Evolutionary conservation across 2,113 vertebrate species (phyloP).

Genomic region (Eurypyga helias): DNA sequence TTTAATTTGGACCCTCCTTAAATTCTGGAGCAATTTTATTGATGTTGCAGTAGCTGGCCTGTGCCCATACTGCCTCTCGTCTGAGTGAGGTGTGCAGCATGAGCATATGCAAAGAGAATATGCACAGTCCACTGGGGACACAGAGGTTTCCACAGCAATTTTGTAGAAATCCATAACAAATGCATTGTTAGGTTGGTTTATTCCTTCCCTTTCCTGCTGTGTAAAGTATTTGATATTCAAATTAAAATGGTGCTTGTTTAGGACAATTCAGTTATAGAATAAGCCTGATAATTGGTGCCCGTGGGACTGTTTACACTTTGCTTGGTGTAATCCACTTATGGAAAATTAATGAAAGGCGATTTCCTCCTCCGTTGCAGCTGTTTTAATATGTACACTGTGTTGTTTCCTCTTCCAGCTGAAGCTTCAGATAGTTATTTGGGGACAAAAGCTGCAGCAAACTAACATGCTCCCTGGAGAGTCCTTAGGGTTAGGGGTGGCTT

Average conservation of each 20-base stretch:
- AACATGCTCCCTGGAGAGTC: not conserved
- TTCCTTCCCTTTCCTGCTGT: slow-evolving; percentile 43
- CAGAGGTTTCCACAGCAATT: slow-evolving; percentile 18
- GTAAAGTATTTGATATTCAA: slow-evolving; percentile 67
- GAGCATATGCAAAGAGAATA: not conserved
- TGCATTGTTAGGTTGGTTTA: slow-evolving; percentile 31
- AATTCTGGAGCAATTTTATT: not conserved
- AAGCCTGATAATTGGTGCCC: slow-evolving; percentile 65
- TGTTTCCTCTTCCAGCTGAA: slow-evolving; percentile 26
- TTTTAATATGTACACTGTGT: not conserved
- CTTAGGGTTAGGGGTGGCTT: not conserved
- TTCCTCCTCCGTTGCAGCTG: slow-evolving; percentile 41
- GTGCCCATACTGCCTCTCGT: not conserved
- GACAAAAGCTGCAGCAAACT: not conserved
- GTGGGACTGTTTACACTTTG: slow-evolving; percentile 69
- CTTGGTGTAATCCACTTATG: slow-evolving; percentile 69
- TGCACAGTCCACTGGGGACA: not conserved
- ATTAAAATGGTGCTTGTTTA: slow-evolving; percentile 66
- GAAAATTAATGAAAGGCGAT: slow-evolving; percentile 72
- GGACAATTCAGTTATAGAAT: slow-evolving; percentile 67
- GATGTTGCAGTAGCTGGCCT: not conserved
- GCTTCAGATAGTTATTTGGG: not conserved
- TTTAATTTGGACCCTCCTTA: not conserved
- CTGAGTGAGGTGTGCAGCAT: not conserved
- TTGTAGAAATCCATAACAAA: slow-evolving; percentile 53